phyloP scores from a whole-genome alignment of 1,140 invertebrate genomes.

The Cyphomyrmex costatus region DNA sequence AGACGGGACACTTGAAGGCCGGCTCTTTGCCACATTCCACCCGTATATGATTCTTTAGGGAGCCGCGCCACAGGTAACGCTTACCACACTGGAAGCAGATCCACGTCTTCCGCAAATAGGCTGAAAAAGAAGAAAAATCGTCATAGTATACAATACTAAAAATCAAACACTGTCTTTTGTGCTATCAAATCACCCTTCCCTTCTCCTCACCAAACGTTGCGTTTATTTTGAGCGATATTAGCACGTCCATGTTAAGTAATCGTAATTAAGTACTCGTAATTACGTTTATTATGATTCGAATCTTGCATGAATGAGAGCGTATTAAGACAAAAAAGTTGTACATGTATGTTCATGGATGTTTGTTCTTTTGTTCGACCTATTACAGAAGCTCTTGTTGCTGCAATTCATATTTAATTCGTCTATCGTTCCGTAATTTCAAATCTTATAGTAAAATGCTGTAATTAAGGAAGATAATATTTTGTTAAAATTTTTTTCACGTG shows the following conservation, averaged over 20 bases:
- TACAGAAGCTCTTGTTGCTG: not conserved
- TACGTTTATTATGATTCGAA: not conserved
- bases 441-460: not conserved
- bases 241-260: not conserved
- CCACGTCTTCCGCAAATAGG: conserved; percentile 72
- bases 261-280: conserved; percentile 34
- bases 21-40: conserved; percentile 88
- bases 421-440: not conserved
- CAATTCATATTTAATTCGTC: not conserved
- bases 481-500: conserved; percentile 6
- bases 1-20: conserved; percentile 86
- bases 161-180: not conserved
- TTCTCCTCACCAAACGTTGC: not conserved
- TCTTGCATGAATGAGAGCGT: not conserved
- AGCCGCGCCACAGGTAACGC: conserved; percentile 86
- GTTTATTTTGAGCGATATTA: conserved; percentile 2
- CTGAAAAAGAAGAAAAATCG: conserved; percentile 67
- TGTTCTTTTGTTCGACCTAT: not conserved
- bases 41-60: conserved; percentile 86
- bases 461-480: not conserved
- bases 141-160: not conserved
- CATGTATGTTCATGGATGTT: not conserved
- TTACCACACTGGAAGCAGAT: conserved; percentile 84
- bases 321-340: conserved; percentile 31
- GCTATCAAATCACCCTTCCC: conserved; percentile 20